Evolutionary conservation across 2,113 vertebrate species (phyloP), one percentile per base, ranked within the genome.

Genomic region (Myxocyprinus asiaticus): DNA sequence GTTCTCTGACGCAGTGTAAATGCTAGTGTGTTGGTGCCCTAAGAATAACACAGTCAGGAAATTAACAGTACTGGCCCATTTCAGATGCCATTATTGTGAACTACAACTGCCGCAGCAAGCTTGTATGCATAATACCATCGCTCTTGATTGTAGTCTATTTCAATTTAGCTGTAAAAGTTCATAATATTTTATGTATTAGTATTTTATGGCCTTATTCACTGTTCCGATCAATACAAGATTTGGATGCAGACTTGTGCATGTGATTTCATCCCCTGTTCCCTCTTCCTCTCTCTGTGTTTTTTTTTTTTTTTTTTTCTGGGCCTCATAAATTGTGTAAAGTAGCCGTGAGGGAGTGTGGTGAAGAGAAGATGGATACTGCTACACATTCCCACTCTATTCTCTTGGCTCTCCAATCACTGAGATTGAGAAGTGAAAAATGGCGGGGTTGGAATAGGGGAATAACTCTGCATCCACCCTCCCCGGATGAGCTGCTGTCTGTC

Each of bases 351-450:
- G 84, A 83, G 72, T 61, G 69, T 78, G 59, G 56, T 22, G 45
- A 71, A 64, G 81, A 51, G 77, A 76, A 85, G 84, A 80, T 82
- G 65, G 77, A 85, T 83, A 81, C 75, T 43, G 56, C 62, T 51
- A 62, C 68, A 82, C 63, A 69, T 65, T 65, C 78, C 17, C 9
- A 14, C 68, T 72, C 77, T 75, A 66, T 84, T 68, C 81, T 84
- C 61, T 63, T 42, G 33, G 68, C 80, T 81, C 76, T 73, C 78
- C 47, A 66, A 82, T 79, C 82, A 81, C 69, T 64, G 71, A 80
- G 85, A 83, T 76, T 78, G 80, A 87, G 86, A 81, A 62, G 63
- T 82, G 82, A 85, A 77, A 79, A 82, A 81, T 80, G 71, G 76
- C 15, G 62, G 43, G 15, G 61, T 65, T 42, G 65, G 66, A 64